phyloP scores from a whole-genome alignment of 2,113 vertebrate genomes.

The Prietella phreatophila region DNA sequence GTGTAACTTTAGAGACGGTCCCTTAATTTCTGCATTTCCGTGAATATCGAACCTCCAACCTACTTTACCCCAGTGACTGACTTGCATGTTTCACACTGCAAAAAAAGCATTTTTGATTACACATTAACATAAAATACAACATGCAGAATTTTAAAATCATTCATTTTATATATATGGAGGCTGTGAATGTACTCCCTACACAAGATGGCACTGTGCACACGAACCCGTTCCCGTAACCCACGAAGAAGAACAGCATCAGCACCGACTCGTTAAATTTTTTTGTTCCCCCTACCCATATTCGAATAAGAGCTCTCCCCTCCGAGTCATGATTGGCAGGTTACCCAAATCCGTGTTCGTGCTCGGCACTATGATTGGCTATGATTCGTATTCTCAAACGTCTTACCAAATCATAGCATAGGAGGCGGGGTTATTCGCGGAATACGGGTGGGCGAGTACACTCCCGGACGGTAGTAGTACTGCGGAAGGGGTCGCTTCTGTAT shows the following conservation, averaged over 20 bases:
- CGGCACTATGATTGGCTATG: not conserved
- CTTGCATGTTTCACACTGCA: too few species aligned
- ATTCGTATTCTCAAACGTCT: too few species aligned
- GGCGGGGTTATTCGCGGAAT: not conserved
- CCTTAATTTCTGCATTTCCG: too few species aligned
- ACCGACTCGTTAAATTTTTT: not conserved
- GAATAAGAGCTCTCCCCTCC: not conserved
- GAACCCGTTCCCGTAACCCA: not conserved
- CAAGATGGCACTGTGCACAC: not conserved
- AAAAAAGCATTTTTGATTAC: too few species aligned
- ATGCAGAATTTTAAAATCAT: too few species aligned
- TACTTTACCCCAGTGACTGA: too few species aligned
- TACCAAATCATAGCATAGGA: not conserved
- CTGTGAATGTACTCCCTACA: not conserved
- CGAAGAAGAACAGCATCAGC: not conserved
- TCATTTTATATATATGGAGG: too few species aligned
- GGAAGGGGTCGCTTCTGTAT: constrained; percentile 10
- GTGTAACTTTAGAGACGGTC: too few species aligned
- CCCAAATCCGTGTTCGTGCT: not conserved
- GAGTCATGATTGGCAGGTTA: not conserved
- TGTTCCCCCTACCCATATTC: not conserved
- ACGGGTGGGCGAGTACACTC: not conserved
- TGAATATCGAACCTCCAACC: too few species aligned
- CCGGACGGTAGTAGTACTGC: not conserved
- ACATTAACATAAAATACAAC: too few species aligned